Conservation (phyloP, 1,140 invertebrate species). For the Agrypnia vestita region DNA sequence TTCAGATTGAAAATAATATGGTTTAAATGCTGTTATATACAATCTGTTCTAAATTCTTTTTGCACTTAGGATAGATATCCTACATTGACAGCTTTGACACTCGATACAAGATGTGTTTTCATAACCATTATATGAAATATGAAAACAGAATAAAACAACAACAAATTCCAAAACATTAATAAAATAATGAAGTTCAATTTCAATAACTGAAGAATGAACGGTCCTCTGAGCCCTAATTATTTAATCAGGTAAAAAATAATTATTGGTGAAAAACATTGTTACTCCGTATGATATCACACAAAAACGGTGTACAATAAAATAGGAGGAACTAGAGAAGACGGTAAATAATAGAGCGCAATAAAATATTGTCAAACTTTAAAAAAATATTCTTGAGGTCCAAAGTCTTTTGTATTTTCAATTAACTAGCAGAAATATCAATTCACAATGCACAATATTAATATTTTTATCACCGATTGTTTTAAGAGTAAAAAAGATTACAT, state of each 20-base stretch:
- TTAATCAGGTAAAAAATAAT: constrained; percentile 22
- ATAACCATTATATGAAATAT: constrained; percentile 32
- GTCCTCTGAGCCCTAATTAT: constrained; percentile 35
- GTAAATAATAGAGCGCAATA: constrained; percentile 4
- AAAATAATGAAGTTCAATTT: constrained; percentile 30
- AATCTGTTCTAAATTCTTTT: constrained; percentile 30
- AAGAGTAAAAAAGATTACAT: background rate
- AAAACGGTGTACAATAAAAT: constrained; percentile 16
- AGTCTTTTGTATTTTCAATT: constrained; percentile 33
- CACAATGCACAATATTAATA: constrained; percentile 19
- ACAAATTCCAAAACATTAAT: background rate
- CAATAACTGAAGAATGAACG: constrained; percentile 25
- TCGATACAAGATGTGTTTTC: constrained; percentile 7
- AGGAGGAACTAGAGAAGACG: constrained; percentile 5
- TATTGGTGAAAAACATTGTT: constrained; percentile 17
- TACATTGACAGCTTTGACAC: constrained; percentile 11
- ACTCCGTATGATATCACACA: constrained; percentile 5
- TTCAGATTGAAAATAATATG: constrained; percentile 22
- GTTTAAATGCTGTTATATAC: constrained; percentile 42
- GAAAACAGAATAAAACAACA: constrained; percentile 30
- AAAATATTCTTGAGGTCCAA: constrained; percentile 25
- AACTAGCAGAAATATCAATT: constrained; percentile 33
- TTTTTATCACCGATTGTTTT: constrained; percentile 5
- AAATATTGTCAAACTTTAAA: constrained; percentile 5
- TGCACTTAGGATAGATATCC: constrained; percentile 27